Percentiles rank a stretch among this genome's conserved stretches.
Conservation (phyloP, 2,113 vertebrate genomes). For the Grammomys surdaster region DNA sequence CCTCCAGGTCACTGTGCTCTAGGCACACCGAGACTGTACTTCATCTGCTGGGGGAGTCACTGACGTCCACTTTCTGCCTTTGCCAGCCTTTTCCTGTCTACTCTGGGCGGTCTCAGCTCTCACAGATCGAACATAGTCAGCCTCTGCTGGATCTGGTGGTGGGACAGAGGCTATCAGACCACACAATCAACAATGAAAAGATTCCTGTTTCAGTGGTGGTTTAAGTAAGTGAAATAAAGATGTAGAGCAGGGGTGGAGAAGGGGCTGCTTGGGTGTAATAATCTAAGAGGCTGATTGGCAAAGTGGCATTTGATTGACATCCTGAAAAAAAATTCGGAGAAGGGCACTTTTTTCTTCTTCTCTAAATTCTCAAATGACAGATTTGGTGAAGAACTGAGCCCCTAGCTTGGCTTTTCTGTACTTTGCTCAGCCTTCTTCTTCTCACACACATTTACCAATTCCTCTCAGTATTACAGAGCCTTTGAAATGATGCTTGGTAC, state of each 20-base stretch:
- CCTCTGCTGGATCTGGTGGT: not conserved
- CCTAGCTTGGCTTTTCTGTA: not conserved
- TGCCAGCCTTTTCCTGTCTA: not conserved
- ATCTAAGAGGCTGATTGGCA: not conserved
- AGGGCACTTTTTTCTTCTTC: not conserved
- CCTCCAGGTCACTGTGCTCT: not conserved
- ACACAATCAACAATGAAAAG: not conserved
- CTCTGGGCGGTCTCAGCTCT: not conserved
- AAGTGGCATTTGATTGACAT: not conserved
- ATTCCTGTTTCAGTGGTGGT: not conserved
- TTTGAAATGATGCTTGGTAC: not conserved
- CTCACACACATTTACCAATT: not conserved
- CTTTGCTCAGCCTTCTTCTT: not conserved
- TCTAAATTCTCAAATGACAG: not conserved
- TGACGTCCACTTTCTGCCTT: not conserved
- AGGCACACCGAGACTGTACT: not conserved
- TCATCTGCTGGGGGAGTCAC: rapidly evolving
- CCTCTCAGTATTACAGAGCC: not conserved
- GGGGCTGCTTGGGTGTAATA: not conserved
- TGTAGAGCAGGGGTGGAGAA: not conserved
- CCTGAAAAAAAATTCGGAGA: not conserved
- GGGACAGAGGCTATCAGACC: not conserved
- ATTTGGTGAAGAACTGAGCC: not conserved
- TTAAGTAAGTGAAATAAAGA: not conserved
- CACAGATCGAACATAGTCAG: not conserved